Base-by-base conservation (phyloP, 2,888 invertebrate species). In the Sphinx pinastri region DNA sequence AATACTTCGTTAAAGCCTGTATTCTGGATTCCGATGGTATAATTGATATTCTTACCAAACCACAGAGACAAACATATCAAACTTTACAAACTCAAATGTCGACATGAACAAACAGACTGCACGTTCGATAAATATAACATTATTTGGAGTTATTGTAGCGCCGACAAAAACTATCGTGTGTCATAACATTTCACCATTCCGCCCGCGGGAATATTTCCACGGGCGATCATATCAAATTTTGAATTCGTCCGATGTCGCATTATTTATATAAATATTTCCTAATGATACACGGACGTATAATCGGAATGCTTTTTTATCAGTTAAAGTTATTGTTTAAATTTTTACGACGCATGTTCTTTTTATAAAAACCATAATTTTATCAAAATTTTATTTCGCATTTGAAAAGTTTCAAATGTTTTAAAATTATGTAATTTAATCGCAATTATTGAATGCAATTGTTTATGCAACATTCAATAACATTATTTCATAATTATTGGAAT, bases 151-250 rank as follows among this genome's bases (percentile, higher is more conserved):
- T 58, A 71, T 55, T 69, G 71, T 70, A 71, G 74, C 72, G 73
- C 73, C 73, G 57, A 68, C 73, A 80, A 79, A 79, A 83, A 77
- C 77, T 72, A 69, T 76, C 70, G 72, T 63, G 73, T 71, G 75
- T 75, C 76, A 81, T 78, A 79, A 76, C 75, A 77, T 79, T 79
- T 81, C 77, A 81, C 75, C 77, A 73, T 76, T 77, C 75, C 73
- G 75, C 74, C 73, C 74, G 74, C 73, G 71, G 68, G 58, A 77
- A 79, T 77, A 71, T 76, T 71, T 73, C 76, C 68, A 57, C 71
- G 75, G 74, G 77, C 75, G 75, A 77, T 81, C 79, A 73, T 80
- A 77, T 82, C 76, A 51, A 71, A 74, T 60, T 60, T 58, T 13
- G 16, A 52, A 60, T 68, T 59, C 51, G 38, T 52, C 51, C 31